A percentile compares a stretch with the other conserved stretches of the same genome.
phyloP scores from a whole-genome alignment of 2,888 invertebrate species.

The Colletes collaris region DNA sequence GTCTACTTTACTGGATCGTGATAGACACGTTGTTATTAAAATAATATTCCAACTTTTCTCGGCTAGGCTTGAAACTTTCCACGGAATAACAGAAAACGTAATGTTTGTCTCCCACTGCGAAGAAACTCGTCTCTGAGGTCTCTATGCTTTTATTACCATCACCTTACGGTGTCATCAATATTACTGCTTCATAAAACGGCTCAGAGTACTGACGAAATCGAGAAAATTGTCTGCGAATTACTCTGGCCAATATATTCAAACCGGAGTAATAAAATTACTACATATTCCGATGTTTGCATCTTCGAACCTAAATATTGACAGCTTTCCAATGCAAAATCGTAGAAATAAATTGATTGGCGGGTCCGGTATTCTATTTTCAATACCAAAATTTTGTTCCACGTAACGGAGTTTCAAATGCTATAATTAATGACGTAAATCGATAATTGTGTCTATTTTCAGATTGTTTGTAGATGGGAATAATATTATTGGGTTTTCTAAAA shows the following conservation, averaged over 20 bases:
- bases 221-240: constrained; percentile 10
- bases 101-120: constrained; percentile 17
- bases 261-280: not conserved
- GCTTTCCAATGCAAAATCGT: too few relatives aligned
- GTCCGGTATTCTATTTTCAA: too few relatives aligned
- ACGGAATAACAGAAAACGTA: constrained; percentile 18
- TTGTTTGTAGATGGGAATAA: too few relatives aligned
- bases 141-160: constrained; percentile 19
- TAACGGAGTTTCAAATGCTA: too few relatives aligned
- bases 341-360: too few relatives aligned
- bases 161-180: constrained; percentile 28
- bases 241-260: not conserved
- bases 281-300: not conserved
- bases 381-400: too few relatives aligned
- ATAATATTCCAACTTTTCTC: constrained; percentile 38
- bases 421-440: too few relatives aligned
- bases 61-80: constrained; percentile 9
- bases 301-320: not conserved
- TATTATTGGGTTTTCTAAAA: too few relatives aligned
- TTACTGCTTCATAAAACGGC: constrained; percentile 24
- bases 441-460: too few relatives aligned
- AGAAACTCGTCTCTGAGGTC: not conserved
- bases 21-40: constrained; percentile 2
- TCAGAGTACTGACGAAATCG: constrained; percentile 6
- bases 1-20: not conserved